A percentile compares a stretch with the other conserved stretches of the same genome.
phyloP scores from a whole-genome alignment of 37 sponge, comb jelly and placozoan species.

The Mnemiopsis leidyi region DNA sequence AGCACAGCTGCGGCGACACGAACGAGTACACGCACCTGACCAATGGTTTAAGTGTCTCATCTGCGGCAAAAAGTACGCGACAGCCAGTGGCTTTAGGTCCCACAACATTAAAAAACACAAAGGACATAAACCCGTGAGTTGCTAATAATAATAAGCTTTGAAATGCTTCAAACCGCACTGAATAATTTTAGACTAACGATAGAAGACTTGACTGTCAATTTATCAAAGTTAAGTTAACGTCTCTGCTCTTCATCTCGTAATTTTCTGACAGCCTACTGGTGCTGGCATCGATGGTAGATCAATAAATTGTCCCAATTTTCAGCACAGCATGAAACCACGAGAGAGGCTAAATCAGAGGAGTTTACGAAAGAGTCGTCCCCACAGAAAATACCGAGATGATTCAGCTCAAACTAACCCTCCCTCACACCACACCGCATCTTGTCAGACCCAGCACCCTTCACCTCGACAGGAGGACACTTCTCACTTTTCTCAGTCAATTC shows the following conservation, averaged over 20 bases:
- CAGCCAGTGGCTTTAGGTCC: constrained; percentile 24
- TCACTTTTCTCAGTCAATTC: too few species aligned
- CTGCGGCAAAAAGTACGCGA: constrained; percentile 24
- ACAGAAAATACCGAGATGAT: background rate
- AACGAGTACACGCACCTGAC: background rate
- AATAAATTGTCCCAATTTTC: background rate
- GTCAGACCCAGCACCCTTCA: background rate
- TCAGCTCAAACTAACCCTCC: background rate
- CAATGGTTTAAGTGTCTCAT: background rate
- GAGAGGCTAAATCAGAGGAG: background rate
- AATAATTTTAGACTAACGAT: too few species aligned
- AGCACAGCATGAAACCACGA: background rate
- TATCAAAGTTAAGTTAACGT: too few species aligned
- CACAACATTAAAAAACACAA: constrained; percentile 60
- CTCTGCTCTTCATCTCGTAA: too few species aligned
- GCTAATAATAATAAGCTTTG: background rate
- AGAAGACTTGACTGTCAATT: too few species aligned
- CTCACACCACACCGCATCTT: background rate
- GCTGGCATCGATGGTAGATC: too few species aligned
- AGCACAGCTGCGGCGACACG: constrained; percentile 53
- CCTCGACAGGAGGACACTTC: too few species aligned
- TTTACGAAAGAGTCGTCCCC: background rate
- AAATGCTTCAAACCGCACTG: too few species aligned
- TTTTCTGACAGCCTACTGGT: too few species aligned
- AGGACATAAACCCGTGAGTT: constrained; percentile 9